Conservation (phyloP, 2,888 invertebrate species). For the Brenthis hecate region DNA sequence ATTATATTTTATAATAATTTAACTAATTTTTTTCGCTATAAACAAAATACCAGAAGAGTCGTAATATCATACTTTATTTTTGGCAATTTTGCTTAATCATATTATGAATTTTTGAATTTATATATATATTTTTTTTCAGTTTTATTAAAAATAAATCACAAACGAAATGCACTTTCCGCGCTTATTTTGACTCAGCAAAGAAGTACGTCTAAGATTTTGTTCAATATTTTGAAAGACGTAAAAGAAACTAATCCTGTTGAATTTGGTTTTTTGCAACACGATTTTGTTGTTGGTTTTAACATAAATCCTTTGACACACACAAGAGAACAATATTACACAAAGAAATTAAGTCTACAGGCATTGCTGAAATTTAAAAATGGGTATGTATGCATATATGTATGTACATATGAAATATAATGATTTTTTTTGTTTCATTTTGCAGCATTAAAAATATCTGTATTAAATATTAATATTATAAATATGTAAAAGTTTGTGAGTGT, state of each 20-base stretch:
- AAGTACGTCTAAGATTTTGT: constrained; percentile 89
- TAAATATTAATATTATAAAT: too few species aligned
- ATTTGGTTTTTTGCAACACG: constrained; percentile 84
- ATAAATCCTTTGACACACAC: constrained; percentile 81
- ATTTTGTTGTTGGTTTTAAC: constrained; percentile 88
- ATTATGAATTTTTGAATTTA: too few species aligned
- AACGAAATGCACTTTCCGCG: constrained; percentile 81
- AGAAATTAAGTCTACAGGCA: constrained; percentile 80
- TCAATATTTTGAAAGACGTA: constrained; percentile 84
- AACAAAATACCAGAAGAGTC: too few species aligned
- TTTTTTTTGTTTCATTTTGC: not conserved
- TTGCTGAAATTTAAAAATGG: constrained; percentile 72
- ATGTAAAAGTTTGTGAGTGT: too few species aligned
- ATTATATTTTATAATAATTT: too few species aligned
- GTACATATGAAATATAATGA: too few species aligned
- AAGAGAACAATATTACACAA: constrained; percentile 77
- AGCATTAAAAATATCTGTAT: too few species aligned
- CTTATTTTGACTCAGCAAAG: constrained; percentile 89
- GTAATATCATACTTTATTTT: too few species aligned
- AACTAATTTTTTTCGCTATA: too few species aligned
- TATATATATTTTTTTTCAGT: constrained; percentile 26
- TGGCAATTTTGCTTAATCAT: too few species aligned
- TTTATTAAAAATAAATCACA: constrained; percentile 52
- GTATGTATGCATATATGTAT: constrained; percentile 51
- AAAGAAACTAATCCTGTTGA: constrained; percentile 63